A percentile compares a stretch with the other conserved stretches of the same genome.
phyloP scores from a whole-genome alignment of 1,140 invertebrate genomes.

The Drepana arcuata region DNA sequence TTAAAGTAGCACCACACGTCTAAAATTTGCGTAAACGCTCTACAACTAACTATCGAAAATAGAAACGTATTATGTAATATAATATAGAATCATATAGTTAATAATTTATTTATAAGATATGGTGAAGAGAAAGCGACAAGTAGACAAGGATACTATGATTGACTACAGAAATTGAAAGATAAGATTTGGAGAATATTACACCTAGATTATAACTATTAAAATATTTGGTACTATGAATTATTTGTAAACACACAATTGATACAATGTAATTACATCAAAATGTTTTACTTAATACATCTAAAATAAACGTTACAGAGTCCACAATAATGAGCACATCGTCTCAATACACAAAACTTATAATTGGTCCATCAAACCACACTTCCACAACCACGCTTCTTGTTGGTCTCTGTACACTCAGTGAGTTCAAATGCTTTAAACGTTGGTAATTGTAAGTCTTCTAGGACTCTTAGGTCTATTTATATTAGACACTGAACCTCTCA shows the following conservation, averaged over 20 bases:
- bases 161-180: constrained; percentile 11
- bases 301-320: not conserved
- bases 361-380: constrained; percentile 19
- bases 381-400: too few species aligned
- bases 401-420: not conserved
- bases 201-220: constrained; percentile 1
- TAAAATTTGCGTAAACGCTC: constrained; percentile 19
- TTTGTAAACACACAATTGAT: too few species aligned
- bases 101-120: constrained; percentile 25
- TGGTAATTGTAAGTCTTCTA: constrained; percentile 52
- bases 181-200: not conserved
- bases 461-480: constrained; percentile 51
- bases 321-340: constrained; percentile 1
- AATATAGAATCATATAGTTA: not conserved
- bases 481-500: constrained; percentile 42
- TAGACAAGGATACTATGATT: constrained; percentile 15
- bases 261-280: not conserved
- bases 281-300: not conserved
- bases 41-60: constrained; percentile 1
- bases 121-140: constrained; percentile 29
- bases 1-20: constrained; percentile 41
- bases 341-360: constrained; percentile 1
- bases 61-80: not conserved
- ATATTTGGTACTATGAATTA: too few species aligned
- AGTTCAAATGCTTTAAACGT: constrained; percentile 32